A percentile compares a stretch with the other conserved stretches of the same genome.
phyloP scores from a whole-genome alignment of 2,113 vertebrate genomes.

The Thalassarche chlororhynchos region DNA sequence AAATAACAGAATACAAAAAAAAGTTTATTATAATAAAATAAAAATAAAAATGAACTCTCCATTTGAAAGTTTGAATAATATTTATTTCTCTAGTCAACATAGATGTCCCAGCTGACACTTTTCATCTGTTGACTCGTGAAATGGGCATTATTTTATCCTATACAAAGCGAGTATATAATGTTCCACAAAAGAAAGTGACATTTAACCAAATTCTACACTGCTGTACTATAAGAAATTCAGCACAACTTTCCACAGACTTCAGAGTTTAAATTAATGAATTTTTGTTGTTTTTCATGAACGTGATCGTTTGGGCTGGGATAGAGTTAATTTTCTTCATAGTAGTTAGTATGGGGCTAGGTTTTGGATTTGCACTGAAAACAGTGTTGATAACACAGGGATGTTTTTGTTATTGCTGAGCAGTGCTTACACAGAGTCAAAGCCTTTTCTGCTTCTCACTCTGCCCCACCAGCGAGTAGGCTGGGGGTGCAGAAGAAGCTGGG shows the following conservation, averaged over 20 bases:
- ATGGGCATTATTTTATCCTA: background rate
- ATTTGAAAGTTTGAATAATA: background rate
- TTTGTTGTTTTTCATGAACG: background rate
- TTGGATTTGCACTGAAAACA: no score
- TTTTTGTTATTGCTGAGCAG: no score
- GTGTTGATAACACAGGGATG: no score
- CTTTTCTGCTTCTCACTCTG: no score
- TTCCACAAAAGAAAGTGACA: background rate
- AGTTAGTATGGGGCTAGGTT: no score
- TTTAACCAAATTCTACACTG: background rate
- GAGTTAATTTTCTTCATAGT: no score
- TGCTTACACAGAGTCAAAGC: no score
- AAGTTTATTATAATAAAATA: background rate
- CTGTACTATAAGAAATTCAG: background rate
- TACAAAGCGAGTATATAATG: background rate
- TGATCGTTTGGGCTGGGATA: no score
- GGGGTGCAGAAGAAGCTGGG: no score
- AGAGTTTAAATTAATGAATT: background rate
- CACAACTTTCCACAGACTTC: background rate
- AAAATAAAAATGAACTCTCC: background rate
- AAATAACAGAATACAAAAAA: background rate
- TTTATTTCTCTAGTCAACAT: background rate
- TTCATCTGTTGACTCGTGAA: background rate
- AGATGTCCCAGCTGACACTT: background rate
- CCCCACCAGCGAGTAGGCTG: no score